Conservation (phyloP, 1,140 invertebrate genomes). For the Heliothis subflexa region DNA sequence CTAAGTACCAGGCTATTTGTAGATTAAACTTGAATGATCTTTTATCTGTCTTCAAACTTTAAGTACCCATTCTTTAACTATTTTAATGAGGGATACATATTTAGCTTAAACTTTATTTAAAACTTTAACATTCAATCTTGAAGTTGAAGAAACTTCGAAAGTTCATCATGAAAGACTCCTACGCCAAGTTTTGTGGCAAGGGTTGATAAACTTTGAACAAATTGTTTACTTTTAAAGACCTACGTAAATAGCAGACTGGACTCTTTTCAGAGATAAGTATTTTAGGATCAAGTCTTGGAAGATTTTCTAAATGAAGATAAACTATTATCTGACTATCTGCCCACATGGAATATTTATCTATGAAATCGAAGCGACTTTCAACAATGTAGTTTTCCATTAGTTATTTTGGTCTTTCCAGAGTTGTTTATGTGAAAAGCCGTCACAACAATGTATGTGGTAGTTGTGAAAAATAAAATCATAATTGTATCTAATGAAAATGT, state of each 20-base stretch:
- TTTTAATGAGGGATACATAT: neutral
- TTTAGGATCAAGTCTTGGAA: no score
- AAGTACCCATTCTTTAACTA: neutral
- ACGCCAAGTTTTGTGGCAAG: neutral
- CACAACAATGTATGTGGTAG: no score
- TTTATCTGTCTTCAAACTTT: neutral
- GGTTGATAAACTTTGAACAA: neutral
- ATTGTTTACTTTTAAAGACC: neutral
- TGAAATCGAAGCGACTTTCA: no score
- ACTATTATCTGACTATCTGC: no score
- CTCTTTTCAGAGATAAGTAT: neutral
- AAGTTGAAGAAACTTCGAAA: neutral
- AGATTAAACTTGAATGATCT: no score
- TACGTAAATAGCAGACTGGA: neutral
- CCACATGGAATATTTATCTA: no score
- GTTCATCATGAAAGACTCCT: neutral
- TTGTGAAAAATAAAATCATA: no score
- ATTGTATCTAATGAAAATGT: neutral
- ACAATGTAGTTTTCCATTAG: no score
- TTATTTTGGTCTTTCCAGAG: no score
- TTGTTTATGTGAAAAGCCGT: no score
- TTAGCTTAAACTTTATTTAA: neutral
- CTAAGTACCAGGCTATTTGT: no score
- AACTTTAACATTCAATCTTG: constrained; percentile 11
- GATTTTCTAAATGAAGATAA: no score